Base-by-base conservation (phyloP, 2,888 invertebrate genomes). In the Nomada fabriciana region DNA sequence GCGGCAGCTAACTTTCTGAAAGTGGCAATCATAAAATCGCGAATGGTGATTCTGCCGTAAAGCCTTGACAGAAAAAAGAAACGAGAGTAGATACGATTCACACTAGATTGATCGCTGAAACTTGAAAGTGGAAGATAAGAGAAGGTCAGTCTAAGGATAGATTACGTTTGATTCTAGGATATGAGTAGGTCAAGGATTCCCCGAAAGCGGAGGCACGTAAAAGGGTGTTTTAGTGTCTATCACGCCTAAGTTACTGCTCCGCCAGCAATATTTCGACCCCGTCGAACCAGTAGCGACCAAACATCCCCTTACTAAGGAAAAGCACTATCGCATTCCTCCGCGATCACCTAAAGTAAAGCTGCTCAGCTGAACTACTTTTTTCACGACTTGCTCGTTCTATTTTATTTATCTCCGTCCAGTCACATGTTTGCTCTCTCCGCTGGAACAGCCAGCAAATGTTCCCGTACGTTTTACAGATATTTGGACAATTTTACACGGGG, bases 401-500 rank as follows among this genome's bases (percentile, higher is more conserved):
- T 68, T 63, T 67, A 60, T 20, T 50, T 55, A 0, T 4, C 7
- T 18, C 5, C 47, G 50, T 25, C n/a, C 36, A 11, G 15, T 25
- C 18, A 5, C 25, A 11, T 23, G 53, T 52, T 69, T 59, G 29
- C 69, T 57, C 29, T 64, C 10, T 10, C 5, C 10, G 1, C 13
- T 10, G 10, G 55, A 25, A 15, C 52, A n/a, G 20, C 20, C 25
- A 29, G 25, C 20, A 53, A 59, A 60, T 64, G 70, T 65, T 36
- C 10, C 15, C 11, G 36, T 23, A 64, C 23, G 52, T 52, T 59
- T 36, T 13, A 2, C 15, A 15, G 20, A 23, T 43, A 52, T 55
- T 18, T 42, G 20, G 7, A 20, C 53, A 50, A 81, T 81, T 81
- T 74, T 25, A 53, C 23, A 50, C 36, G 59, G 57, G 57, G 47